These are phyloP conservation scores for Pteromalus puparum DNA, from an alignment of 1,140 invertebrate genomes.

Conservation along the genomic window DNA sequence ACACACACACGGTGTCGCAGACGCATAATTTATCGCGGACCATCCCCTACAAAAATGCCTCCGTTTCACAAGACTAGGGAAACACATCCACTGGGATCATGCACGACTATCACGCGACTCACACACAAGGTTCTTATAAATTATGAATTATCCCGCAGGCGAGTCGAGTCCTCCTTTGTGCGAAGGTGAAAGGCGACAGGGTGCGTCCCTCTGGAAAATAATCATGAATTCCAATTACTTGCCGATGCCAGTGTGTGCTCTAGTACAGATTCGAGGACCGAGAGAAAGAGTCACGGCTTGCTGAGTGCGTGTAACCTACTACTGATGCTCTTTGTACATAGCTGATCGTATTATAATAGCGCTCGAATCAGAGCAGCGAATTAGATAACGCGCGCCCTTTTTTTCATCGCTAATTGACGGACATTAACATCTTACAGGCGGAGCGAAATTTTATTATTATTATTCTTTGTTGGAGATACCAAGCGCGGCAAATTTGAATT, in stretches of 20 bases:
- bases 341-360: background rate
- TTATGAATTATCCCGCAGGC: constrained; percentile 64
- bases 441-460: background rate
- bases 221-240: constrained; percentile 69
- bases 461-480: background rate
- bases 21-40: too few species aligned
- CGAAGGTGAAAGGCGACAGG: background rate
- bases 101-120: background rate
- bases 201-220: constrained; percentile 64
- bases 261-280: constrained; percentile 38
- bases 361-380: background rate
- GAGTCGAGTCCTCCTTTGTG: background rate
- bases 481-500: background rate
- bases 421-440: constrained; percentile 29
- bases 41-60: too few species aligned
- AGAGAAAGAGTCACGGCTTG: constrained; percentile 53
- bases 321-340: background rate
- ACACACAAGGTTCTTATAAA: constrained; percentile 57
- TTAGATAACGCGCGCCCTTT: constrained; percentile 13
- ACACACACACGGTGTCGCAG: too few species aligned
- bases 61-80: background rate
- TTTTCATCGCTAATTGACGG: constrained; percentile 28
- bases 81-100: background rate
- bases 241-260: constrained; percentile 55
- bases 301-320: constrained; percentile 51